Evolutionary conservation across 2,797 vertebrate species (phyloP).

Genomic region (Sebastes flavidus): DNA sequence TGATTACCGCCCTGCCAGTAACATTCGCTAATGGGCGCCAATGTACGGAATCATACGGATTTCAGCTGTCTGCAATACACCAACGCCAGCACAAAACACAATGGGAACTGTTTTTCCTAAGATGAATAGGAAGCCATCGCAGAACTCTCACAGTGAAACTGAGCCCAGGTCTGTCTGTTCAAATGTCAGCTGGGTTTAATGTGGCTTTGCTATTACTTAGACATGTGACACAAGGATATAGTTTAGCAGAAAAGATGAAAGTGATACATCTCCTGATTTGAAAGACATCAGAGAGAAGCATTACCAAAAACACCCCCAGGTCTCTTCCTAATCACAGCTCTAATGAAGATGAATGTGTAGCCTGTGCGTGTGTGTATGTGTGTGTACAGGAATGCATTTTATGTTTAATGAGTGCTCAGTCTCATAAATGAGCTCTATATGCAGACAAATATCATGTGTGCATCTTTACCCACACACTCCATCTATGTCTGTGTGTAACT

Average conservation of each 20-base stretch:
- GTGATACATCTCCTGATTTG: conserved; percentile 26
- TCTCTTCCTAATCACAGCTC: conserved; percentile 56
- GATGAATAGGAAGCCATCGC: background rate
- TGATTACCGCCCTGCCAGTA: background rate
- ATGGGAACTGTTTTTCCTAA: background rate
- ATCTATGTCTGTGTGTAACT: background rate
- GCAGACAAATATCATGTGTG: background rate
- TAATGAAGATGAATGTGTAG: conserved; percentile 64
- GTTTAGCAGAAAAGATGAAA: conserved; percentile 54
- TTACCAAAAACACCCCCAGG: conserved; percentile 53
- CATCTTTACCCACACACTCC: background rate
- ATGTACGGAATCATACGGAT: background rate
- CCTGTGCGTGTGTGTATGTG: background rate
- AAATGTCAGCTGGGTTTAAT: conserved; percentile 31
- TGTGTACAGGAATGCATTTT: conserved; percentile 1
- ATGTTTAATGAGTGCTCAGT: conserved; percentile 1
- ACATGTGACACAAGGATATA: conserved; percentile 21
- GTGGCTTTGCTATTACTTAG: conserved; percentile 38
- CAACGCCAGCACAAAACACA: background rate
- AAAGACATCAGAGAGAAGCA: conserved; percentile 52
- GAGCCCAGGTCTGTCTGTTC: background rate
- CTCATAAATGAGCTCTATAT: conserved; percentile 4
- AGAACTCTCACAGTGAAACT: conserved; percentile 4
- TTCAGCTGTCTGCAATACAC: background rate
- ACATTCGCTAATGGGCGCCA: background rate